These are phyloP conservation scores for Sarcophaga subvicina DNA, from an alignment of 2,888 invertebrate species.

Conservation along the genomic window DNA sequence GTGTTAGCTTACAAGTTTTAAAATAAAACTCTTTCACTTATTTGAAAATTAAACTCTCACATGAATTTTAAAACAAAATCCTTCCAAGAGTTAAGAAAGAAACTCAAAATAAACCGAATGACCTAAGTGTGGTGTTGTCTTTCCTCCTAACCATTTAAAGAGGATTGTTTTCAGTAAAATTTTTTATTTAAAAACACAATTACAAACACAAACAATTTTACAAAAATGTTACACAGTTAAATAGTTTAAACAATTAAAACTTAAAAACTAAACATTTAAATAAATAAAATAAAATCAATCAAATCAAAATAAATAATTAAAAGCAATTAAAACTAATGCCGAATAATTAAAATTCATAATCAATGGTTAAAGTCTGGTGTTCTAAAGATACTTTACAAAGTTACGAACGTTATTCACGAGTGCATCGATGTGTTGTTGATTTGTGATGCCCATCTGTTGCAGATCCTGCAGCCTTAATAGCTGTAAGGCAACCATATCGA, in stretches of 20 bases:
- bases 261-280: constrained; percentile 18
- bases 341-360: background rate
- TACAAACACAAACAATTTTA: constrained; percentile 39
- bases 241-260: constrained; percentile 32
- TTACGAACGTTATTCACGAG: constrained; percentile 49
- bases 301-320: constrained; percentile 22
- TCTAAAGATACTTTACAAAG: constrained; percentile 35
- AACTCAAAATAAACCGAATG: too few relatives aligned
- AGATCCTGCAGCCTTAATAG: constrained; percentile 74
- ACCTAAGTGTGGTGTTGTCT: too few relatives aligned
- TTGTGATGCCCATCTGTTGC: constrained; percentile 73
- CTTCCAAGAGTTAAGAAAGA: too few relatives aligned
- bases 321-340: constrained; percentile 21
- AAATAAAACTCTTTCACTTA: too few relatives aligned
- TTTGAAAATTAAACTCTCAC: too few relatives aligned
- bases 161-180: background rate
- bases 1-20: too few relatives aligned
- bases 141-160: too few relatives aligned
- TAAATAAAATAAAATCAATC: background rate
- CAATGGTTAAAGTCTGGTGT: background rate
- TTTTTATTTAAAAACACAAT: constrained; percentile 27
- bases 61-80: too few relatives aligned
- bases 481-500: constrained; percentile 74
- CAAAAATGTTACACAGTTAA: constrained; percentile 8
- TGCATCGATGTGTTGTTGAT: constrained; percentile 70